A percentile compares a stretch with the other conserved stretches of the same genome.
These are phyloP conservation scores for Halesus radiatus DNA, from an alignment of 1,140 invertebrate genomes.

Conservation along the genomic window DNA sequence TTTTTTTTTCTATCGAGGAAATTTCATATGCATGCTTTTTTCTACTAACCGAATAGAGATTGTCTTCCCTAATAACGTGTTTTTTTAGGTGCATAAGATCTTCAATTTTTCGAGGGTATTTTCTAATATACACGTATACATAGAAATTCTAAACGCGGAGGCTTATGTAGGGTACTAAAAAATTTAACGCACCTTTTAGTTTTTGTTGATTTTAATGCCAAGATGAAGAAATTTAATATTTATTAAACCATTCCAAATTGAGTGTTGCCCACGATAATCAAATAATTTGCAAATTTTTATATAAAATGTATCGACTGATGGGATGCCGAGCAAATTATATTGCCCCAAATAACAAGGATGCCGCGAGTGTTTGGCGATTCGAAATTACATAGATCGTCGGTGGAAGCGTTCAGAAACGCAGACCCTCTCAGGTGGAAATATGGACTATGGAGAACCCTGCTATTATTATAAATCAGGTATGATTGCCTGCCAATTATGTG, in stretches of 20 bases:
- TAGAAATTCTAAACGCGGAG: too few species aligned
- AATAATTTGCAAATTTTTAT: conserved; percentile 4
- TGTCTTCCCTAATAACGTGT: too few species aligned
- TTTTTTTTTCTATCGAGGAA: too few species aligned
- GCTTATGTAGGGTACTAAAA: too few species aligned
- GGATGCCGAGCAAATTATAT: not conserved
- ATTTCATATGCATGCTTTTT: too few species aligned
- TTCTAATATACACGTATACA: too few species aligned
- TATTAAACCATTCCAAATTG: not conserved
- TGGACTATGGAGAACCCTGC: conserved; percentile 33
- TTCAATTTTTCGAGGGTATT: too few species aligned
- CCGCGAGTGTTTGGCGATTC: not conserved
- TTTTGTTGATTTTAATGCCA: too few species aligned
- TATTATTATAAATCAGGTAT: conserved; percentile 53
- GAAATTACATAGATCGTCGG: conserved; percentile 15
- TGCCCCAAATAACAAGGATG: conserved; percentile 4
- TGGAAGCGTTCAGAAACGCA: conserved; percentile 35
- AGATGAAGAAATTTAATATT: too few species aligned
- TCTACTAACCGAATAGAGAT: too few species aligned
- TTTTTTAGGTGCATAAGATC: too few species aligned
- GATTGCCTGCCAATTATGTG: conserved; percentile 46
- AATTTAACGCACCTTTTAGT: too few species aligned
- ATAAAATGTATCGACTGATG: not conserved
- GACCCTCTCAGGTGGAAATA: conserved; percentile 35
- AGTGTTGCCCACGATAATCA: not conserved